phyloP scores from a whole-genome alignment of 2,888 invertebrate genomes.

The Troglohyphantes excavatus region DNA sequence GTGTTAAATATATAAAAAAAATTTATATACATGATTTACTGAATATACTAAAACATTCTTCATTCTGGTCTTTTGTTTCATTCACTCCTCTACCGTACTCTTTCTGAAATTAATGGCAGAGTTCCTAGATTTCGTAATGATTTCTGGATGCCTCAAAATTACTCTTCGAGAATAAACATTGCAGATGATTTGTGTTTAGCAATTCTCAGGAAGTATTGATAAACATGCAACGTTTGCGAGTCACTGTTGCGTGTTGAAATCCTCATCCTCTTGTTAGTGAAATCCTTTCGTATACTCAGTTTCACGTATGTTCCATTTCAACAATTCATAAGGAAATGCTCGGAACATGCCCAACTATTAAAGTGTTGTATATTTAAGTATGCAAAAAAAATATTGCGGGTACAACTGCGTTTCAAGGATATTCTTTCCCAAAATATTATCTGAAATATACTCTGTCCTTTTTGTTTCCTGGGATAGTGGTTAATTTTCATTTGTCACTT shows the following conservation, averaged over 20 bases:
- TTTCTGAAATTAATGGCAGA: background rate
- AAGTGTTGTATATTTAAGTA: too few species aligned
- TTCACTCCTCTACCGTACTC: too few species aligned
- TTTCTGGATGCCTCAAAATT: background rate
- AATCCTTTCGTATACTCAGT: background rate
- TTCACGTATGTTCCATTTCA: background rate
- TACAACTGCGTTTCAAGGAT: too few species aligned
- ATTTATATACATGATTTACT: too few species aligned
- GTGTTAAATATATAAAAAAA: too few species aligned
- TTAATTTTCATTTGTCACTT: too few species aligned
- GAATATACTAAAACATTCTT: too few species aligned
- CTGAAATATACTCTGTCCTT: too few species aligned
- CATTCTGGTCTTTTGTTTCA: too few species aligned
- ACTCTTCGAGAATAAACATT: background rate
- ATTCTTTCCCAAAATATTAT: too few species aligned
- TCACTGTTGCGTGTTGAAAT: conserved; percentile 17
- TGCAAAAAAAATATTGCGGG: too few species aligned
- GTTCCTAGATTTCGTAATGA: background rate
- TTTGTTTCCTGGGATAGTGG: too few species aligned
- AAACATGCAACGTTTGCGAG: conserved; percentile 18
- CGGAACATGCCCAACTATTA: background rate
- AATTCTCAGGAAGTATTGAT: conserved; percentile 15
- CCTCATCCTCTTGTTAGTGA: background rate
- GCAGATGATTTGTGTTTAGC: conserved; percentile 14
- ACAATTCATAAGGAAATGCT: background rate